These are phyloP conservation scores for Crotophaga sulcirostris DNA, from an alignment of 2,113 vertebrate genomes.

Conservation along the genomic window DNA sequence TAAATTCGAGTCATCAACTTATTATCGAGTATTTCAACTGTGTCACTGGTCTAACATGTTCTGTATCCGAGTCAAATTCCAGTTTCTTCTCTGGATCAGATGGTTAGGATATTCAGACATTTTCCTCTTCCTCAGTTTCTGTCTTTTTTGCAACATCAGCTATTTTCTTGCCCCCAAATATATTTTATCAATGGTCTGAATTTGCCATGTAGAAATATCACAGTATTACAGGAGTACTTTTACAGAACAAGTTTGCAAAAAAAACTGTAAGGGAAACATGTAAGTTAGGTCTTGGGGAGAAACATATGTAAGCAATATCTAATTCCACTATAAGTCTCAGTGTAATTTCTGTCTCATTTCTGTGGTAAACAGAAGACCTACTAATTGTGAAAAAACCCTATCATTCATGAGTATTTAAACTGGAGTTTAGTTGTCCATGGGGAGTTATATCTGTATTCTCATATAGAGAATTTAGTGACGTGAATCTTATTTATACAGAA, in stretches of 20 bases:
- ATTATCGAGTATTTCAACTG: background rate
- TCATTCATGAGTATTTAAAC: background rate
- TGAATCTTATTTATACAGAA: background rate
- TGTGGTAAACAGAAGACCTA: background rate
- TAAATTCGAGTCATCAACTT: background rate
- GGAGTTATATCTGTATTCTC: background rate
- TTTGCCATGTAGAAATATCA: background rate
- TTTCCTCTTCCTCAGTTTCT: background rate
- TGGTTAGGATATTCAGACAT: background rate
- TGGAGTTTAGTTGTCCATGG: background rate
- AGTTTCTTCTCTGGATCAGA: background rate
- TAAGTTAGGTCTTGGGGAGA: background rate
- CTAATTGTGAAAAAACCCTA: background rate
- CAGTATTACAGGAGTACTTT: background rate
- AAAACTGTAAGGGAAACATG: background rate
- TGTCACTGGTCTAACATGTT: background rate
- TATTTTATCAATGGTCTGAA: background rate
- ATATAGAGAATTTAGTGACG: conserved; percentile 8
- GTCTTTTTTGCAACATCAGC: background rate
- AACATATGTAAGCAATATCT: background rate
- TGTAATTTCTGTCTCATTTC: background rate
- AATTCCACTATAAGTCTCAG: background rate
- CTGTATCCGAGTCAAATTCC: background rate
- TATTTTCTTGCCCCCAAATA: background rate
- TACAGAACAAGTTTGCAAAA: background rate